phyloP scores from a whole-genome alignment of 2,797 vertebrate species.

The Sebastes cheni region DNA sequence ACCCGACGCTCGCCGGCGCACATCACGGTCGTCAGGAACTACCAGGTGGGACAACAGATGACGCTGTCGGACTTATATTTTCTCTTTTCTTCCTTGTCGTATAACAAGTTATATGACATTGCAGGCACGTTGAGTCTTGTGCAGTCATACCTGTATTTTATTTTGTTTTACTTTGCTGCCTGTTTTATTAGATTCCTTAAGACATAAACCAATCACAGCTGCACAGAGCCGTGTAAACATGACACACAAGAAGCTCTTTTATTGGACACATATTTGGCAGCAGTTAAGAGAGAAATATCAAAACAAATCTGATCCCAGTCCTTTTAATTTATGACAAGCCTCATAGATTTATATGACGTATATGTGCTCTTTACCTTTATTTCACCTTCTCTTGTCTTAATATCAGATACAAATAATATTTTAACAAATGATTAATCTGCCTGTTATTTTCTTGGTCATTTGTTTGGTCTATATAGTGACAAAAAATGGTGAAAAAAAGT shows the following conservation, averaged over 20 bases:
- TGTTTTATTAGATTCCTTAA: neutral
- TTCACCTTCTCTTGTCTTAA: neutral
- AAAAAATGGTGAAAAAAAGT: neutral
- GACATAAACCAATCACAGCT: neutral
- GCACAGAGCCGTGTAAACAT: neutral
- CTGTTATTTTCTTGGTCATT: neutral
- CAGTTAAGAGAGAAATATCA: neutral
- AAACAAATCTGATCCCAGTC: neutral
- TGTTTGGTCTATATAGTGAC: rapidly evolving
- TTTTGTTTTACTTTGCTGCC: neutral
- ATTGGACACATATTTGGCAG: neutral
- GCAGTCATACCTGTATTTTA: neutral
- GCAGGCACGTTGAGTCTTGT: slow-evolving; percentile 12
- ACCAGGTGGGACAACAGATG: slow-evolving; percentile 75
- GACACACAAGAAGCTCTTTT: neutral
- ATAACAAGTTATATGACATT: neutral
- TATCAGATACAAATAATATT: neutral
- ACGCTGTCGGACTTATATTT: neutral
- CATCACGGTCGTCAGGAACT: slow-evolving; percentile 88
- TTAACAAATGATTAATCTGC: neutral
- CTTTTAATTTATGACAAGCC: neutral
- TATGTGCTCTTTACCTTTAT: neutral
- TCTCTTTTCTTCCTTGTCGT: neutral
- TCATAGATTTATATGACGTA: neutral
- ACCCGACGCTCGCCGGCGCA: slow-evolving; percentile 76